Base-by-base conservation (phyloP, 2,888 invertebrate species). In the Plebejus argus region DNA sequence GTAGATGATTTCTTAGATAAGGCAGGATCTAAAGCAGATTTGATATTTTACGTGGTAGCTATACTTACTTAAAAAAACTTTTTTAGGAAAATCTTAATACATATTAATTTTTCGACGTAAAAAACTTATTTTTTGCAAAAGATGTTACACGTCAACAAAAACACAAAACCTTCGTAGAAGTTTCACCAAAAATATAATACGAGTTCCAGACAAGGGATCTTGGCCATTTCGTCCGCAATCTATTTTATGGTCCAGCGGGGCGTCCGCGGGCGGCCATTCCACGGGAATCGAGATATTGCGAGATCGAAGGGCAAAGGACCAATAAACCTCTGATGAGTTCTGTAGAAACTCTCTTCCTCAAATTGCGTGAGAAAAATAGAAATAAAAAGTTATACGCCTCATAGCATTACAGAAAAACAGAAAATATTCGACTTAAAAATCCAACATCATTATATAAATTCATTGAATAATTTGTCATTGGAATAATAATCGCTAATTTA, bases 281-380 rank as follows among this genome's bases (percentile, higher is more conserved):
- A 66, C 28, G 28, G 6, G 15, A 66, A 28, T 15, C 66, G 66
- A 18, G 53, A 53, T 53, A 53, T 66, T 66, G 28, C 66, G 66
- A 66, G 66, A 66, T 66, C 66, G 66, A 66, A 66, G 66, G 66
- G 66, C 66, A 15, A 66, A 66, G 6, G 66, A 28, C 66, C 66
- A 66, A 66, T 66, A 66, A 66, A 66, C 15, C 23, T 33, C 18
- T 28, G 28, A 66, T 66, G 66, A 66, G 66, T 66, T 66, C 28
- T 66, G 23, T 23, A 28, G 28, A 66, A 33, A 61, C 20, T 23
- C 66, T 28, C 58, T 61, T 61, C 20, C 20, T 66, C 66, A 66
- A 66, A 28, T 66, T 28, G 5, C 5, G 66, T 18, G 2, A 66
- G 28, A 33, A 66, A 33, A 15, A 5, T 12, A 3, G 15, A 4